These are phyloP conservation scores for Steinernema khuongi DNA, from an alignment of 1,140 invertebrate species.

Conservation along the genomic window DNA sequence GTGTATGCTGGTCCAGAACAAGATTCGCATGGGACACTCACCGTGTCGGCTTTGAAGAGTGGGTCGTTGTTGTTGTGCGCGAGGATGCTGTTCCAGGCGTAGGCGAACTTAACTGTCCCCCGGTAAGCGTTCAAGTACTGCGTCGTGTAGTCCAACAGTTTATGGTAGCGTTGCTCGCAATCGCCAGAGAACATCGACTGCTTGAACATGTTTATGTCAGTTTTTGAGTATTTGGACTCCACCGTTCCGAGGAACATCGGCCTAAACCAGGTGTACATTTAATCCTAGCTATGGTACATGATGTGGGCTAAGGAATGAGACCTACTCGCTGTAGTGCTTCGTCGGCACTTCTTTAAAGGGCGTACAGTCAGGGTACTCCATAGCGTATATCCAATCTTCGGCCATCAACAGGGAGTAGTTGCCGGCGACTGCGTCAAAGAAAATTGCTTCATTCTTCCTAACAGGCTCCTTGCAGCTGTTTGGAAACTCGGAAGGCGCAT, in stretches of 20 bases:
- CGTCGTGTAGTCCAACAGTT: slow-evolving; percentile 14
- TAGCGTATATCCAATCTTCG: neutral
- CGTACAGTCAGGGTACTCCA: slow-evolving; percentile 20
- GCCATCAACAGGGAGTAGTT: slow-evolving; percentile 25
- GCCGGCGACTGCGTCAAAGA: neutral
- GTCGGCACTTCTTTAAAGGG: slow-evolving; percentile 25
- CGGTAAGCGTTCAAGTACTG: slow-evolving; percentile 28
- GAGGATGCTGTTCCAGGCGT: slow-evolving; percentile 29
- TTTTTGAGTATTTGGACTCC: slow-evolving; percentile 5
- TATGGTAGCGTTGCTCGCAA: slow-evolving; percentile 22
- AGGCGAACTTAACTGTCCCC: slow-evolving; percentile 18
- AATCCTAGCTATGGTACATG: neutral
- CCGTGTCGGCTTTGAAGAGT: slow-evolving; percentile 21
- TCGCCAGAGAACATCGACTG: slow-evolving; percentile 19
- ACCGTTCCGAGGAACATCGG: neutral
- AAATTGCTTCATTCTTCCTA: neutral
- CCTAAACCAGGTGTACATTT: no score
- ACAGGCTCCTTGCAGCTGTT: slow-evolving; percentile 23
- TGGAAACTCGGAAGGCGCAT: neutral
- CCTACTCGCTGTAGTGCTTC: slow-evolving; percentile 22
- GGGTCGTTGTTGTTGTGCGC: slow-evolving; percentile 24
- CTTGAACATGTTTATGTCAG: no score
- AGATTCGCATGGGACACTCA: no score
- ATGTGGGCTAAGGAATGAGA: neutral
- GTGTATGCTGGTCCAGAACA: no score